Evolutionary conservation across 2,888 invertebrate species (phyloP).

Genomic region (Alentia gelatinosa): DNA sequence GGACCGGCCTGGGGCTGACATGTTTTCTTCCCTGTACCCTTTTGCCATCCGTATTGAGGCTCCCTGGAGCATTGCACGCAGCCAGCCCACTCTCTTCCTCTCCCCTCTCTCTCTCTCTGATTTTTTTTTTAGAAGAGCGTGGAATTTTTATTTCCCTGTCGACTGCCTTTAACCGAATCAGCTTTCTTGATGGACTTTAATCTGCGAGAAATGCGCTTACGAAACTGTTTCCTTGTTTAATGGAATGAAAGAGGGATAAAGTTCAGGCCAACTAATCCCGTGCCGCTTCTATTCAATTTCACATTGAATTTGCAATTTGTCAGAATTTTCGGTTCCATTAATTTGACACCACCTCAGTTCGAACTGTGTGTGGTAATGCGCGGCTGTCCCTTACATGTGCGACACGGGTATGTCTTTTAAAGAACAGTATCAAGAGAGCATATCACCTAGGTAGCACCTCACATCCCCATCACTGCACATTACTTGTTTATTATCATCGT

Average conservation of each 20-base stretch:
- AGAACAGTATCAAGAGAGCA: no score
- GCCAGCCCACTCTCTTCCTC: not conserved
- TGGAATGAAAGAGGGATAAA: conserved; percentile 5
- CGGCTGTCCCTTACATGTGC: no score
- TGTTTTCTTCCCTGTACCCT: not conserved
- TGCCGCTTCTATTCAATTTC: conserved; percentile 2
- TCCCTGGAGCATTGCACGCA: not conserved
- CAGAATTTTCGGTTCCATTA: not conserved
- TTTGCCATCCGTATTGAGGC: not conserved
- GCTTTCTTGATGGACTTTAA: conserved; percentile 26
- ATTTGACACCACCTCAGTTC: not conserved
- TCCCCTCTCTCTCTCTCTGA: not conserved
- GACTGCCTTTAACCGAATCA: conserved; percentile 13
- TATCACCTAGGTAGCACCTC: no score
- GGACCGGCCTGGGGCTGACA: not conserved
- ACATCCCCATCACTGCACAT: no score
- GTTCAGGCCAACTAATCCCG: conserved; percentile 4
- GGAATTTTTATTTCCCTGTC: not conserved
- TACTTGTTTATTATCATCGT: no score
- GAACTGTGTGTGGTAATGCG: no score
- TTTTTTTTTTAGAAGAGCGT: no score
- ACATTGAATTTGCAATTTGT: conserved; percentile 9
- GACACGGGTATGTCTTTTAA: no score
- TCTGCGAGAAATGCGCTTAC: conserved; percentile 15
- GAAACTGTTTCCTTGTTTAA: conserved; percentile 22